Evolutionary conservation across 2,888 invertebrate genomes (phyloP).

Genomic region (Zeuzera pyrina): DNA sequence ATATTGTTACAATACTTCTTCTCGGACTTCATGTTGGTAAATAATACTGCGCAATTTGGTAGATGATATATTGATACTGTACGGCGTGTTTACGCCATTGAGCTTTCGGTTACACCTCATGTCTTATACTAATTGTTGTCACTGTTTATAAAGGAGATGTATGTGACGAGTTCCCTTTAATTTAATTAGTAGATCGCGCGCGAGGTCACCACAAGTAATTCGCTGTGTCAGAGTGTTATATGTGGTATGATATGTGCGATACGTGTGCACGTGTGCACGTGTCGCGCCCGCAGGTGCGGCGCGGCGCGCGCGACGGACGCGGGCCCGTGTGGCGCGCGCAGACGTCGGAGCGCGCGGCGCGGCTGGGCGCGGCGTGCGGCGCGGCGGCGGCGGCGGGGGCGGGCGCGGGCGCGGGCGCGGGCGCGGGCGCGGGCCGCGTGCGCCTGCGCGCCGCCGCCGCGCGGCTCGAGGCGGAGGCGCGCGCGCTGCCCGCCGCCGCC

Average conservation of each 20-base stretch:
- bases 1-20: too few species aligned
- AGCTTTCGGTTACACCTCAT: too few species aligned
- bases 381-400: constrained; percentile 89
- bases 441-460: constrained; percentile 79
- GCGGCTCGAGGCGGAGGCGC: constrained; percentile 49
- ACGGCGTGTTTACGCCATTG: too few species aligned
- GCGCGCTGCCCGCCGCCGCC: constrained; percentile 46
- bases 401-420: constrained; percentile 81
- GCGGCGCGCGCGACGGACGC: constrained; percentile 40
- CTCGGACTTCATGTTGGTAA: too few species aligned
- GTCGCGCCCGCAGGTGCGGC: constrained; percentile 69
- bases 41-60: too few species aligned
- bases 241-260: too few species aligned
- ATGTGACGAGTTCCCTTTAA: constrained; percentile 2
- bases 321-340: constrained; percentile 61
- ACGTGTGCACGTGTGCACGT: constrained; percentile 22
- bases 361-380: constrained; percentile 86
- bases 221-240: neutral
- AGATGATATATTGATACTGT: too few species aligned
- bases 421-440: constrained; percentile 85
- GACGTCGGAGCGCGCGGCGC: constrained; percentile 73
- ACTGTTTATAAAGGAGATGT: too few species aligned
- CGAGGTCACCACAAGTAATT: too few species aligned
- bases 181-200: too few species aligned
- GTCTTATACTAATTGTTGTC: too few species aligned